These are phyloP conservation scores for Mimas tiliae DNA, from an alignment of 2,888 invertebrate genomes.

Conservation along the genomic window DNA sequence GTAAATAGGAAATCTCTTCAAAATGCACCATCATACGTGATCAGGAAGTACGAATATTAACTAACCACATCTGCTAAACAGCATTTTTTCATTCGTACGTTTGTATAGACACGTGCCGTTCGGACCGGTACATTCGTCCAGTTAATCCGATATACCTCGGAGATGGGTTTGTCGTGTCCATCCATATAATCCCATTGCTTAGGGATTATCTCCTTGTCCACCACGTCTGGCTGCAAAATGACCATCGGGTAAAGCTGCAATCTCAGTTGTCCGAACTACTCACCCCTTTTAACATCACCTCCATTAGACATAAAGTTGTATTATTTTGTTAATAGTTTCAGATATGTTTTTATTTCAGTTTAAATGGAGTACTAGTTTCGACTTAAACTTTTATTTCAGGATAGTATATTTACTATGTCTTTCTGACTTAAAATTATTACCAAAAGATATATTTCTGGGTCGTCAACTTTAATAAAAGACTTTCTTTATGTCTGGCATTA, in stretches of 20 bases:
- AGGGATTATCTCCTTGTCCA: constrained; percentile 61
- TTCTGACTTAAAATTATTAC: no score
- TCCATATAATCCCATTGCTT: constrained; percentile 64
- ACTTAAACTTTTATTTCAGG: no score
- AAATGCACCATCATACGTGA: background rate
- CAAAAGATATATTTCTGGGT: no score
- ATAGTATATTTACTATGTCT: no score
- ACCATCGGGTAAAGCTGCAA: constrained; percentile 41
- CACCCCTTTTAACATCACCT: constrained; percentile 5
- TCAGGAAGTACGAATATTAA: constrained; percentile 1
- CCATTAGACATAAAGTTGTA: constrained; percentile 2
- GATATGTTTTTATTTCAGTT: background rate
- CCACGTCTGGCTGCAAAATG: constrained; percentile 45
- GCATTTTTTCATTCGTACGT: constrained; percentile 1
- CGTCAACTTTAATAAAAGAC: no score
- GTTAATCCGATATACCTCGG: constrained; percentile 64
- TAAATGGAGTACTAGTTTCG: no score
- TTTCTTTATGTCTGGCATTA: no score
- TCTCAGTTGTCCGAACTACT: background rate
- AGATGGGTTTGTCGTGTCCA: constrained; percentile 73
- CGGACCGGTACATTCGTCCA: constrained; percentile 40
- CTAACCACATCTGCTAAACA: constrained; percentile 14
- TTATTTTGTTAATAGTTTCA: background rate
- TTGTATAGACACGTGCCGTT: constrained; percentile 42
- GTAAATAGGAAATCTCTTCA: background rate